A percentile compares a stretch with the other conserved stretches of the same genome.
Evolutionary conservation across 2,797 vertebrate species (phyloP).

Genomic region (Merluccius polli): DNA sequence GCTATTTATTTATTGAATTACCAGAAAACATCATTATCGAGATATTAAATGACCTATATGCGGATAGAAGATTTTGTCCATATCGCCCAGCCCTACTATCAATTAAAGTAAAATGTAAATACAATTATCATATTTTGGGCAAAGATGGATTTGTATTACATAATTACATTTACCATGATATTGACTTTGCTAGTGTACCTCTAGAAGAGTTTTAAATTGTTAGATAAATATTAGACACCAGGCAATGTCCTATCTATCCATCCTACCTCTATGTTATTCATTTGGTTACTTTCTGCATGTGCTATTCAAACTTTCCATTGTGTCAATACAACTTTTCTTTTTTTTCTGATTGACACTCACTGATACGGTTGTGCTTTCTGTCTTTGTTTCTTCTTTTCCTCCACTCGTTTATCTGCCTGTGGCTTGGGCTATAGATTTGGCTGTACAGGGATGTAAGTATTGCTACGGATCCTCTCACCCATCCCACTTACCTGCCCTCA

Average conservation of each 20-base stretch:
- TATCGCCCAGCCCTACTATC: no score
- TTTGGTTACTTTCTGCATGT: constrained; percentile 75
- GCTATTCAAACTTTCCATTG: constrained; percentile 70
- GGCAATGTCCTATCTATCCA: constrained; percentile 40
- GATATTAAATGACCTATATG: no score
- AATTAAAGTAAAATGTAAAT: not conserved
- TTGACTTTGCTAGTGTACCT: not conserved
- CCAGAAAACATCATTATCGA: no score
- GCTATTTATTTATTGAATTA: no score
- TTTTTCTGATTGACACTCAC: constrained; percentile 90
- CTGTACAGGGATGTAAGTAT: constrained; percentile 99
- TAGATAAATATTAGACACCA: not conserved
- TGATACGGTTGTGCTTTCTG: constrained; percentile 97
- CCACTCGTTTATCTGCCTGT: constrained; percentile 85
- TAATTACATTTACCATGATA: not conserved
- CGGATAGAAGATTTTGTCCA: no score
- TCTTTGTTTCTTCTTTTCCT: constrained; percentile 86
- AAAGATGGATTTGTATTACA: constrained; percentile 3
- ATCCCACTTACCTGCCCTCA: constrained; percentile 17
- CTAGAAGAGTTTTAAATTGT: constrained; percentile 24
- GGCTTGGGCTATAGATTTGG: constrained; percentile 99
- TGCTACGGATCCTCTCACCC: constrained; percentile 80
- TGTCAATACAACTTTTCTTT: constrained; percentile 82
- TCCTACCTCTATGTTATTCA: constrained; percentile 35
- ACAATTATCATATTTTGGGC: not conserved